Evolutionary conservation across 2,113 vertebrate species (phyloP).

Genomic region (Carassius carassius): DNA sequence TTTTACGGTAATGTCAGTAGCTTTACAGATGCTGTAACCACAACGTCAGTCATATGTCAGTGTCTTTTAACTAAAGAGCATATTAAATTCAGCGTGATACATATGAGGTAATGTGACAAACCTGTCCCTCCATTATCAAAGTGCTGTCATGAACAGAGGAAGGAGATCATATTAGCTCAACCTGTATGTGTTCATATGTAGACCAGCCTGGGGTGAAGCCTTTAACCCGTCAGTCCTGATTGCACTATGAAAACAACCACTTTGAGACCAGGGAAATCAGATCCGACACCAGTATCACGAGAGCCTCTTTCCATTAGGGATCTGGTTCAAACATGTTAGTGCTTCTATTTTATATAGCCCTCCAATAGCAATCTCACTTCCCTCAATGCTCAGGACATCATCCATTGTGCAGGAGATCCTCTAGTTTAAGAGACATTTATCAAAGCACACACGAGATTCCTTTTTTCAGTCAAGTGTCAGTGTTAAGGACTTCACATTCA

Average conservation of each 20-base stretch:
- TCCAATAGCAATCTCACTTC: not conserved
- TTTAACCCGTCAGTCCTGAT: conserved; percentile 14
- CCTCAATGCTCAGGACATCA: not conserved
- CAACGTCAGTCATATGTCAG: not conserved
- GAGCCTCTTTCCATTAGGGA: not conserved
- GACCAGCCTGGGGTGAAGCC: not conserved
- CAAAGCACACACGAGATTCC: not conserved
- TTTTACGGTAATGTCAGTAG: not conserved
- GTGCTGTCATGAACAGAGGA: conserved; percentile 16
- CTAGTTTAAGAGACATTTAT: not conserved
- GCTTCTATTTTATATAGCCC: not conserved
- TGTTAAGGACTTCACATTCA: not conserved
- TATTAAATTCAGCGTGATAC: not conserved
- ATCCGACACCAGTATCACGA: not conserved
- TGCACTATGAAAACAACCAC: conserved; percentile 7
- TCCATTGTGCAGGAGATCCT: conserved; percentile 6
- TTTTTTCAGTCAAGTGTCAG: conserved; percentile 3
- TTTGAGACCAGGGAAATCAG: not conserved
- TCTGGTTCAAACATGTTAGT: conserved; percentile 16
- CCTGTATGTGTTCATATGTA: not conserved
- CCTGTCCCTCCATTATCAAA: conserved; percentile 25
- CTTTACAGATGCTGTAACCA: not conserved
- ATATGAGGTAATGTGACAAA: conserved; percentile 12
- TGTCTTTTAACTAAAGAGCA: not conserved
- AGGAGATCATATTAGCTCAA: conserved; percentile 20